Conservation (phyloP, 2,888 invertebrate genomes). For the Metopia argyrocephala region DNA sequence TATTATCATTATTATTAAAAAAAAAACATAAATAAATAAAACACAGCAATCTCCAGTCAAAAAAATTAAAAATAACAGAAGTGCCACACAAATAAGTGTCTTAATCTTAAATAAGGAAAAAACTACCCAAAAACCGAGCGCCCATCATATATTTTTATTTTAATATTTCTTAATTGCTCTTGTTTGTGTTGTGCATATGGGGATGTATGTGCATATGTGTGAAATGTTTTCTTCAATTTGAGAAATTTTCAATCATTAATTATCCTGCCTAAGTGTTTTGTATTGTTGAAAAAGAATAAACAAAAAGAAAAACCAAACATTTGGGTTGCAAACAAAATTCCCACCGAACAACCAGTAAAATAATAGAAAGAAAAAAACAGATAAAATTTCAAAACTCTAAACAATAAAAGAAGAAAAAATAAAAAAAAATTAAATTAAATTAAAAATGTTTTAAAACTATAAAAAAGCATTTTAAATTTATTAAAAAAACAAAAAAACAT, state of each 20-base stretch:
- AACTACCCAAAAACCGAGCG: too few species aligned
- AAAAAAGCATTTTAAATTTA: background rate
- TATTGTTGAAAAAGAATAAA: constrained; percentile 15
- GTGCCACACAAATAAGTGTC: constrained; percentile 13
- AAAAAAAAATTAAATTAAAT: background rate
- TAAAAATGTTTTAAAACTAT: background rate
- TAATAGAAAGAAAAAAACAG: background rate
- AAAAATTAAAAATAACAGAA: background rate
- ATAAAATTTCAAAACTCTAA: background rate
- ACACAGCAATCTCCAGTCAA: background rate
- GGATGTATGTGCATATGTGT: too few species aligned
- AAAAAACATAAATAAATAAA: too few species aligned
- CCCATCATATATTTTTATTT: too few species aligned
- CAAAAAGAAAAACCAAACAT: constrained; percentile 53
- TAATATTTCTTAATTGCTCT: too few species aligned
- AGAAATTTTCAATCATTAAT: constrained; percentile 25
- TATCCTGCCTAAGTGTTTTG: constrained; percentile 30
- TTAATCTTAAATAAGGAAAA: too few species aligned
- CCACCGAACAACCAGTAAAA: constrained; percentile 8
- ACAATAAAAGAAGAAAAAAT: constrained; percentile 3
- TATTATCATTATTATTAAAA: too few species aligned
- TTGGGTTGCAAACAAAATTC: constrained; percentile 40
- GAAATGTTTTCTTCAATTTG: too few species aligned
- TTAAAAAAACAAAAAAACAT: too few species aligned
- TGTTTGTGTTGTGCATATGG: too few species aligned